Percentiles rank a stretch among this genome's conserved stretches.
Conservation (phyloP, 2,888 invertebrate species). For the Polylopha cassiicola region DNA sequence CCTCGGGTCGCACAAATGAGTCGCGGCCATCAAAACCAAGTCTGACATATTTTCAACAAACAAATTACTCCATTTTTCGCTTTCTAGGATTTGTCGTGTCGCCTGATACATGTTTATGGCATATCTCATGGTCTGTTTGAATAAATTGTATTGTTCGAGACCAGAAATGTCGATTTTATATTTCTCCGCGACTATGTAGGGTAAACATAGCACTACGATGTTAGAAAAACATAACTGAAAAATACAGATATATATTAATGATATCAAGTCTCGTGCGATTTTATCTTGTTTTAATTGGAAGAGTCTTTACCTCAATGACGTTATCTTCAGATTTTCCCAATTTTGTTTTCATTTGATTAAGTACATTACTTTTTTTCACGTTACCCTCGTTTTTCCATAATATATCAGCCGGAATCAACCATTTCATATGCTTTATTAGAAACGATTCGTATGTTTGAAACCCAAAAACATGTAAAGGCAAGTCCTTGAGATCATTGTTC, state of each 20-base stretch:
- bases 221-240: slow-evolving; percentile 60
- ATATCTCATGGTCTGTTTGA: slow-evolving; percentile 32
- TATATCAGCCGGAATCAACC: slow-evolving; percentile 63
- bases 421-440: slow-evolving; percentile 60
- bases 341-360: slow-evolving; percentile 37
- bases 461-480: slow-evolving; percentile 63
- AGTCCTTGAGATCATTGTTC: slow-evolving; percentile 47
- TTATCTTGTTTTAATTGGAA: no score
- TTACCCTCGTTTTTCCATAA: slow-evolving; percentile 55
- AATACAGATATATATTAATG: no score
- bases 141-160: slow-evolving; percentile 28
- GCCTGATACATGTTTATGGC: slow-evolving; percentile 50
- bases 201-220: slow-evolving; percentile 55
- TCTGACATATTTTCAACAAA: slow-evolving; percentile 60
- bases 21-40: slow-evolving; percentile 47
- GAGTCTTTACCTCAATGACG: slow-evolving; percentile 44
- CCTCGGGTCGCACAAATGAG: slow-evolving; percentile 52
- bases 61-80: slow-evolving; percentile 54
- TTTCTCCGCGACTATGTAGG: slow-evolving; percentile 56
- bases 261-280: no score
- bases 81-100: slow-evolving; percentile 48
- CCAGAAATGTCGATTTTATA: slow-evolving; percentile 42
- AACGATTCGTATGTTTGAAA: slow-evolving; percentile 51
- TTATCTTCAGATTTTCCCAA: slow-evolving; percentile 32
- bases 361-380: slow-evolving; percentile 40